Evolutionary conservation across 1,140 invertebrate genomes (phyloP), one percentile per base, ranked within the genome.

Genomic region (Hypothenemus hampei): DNA sequence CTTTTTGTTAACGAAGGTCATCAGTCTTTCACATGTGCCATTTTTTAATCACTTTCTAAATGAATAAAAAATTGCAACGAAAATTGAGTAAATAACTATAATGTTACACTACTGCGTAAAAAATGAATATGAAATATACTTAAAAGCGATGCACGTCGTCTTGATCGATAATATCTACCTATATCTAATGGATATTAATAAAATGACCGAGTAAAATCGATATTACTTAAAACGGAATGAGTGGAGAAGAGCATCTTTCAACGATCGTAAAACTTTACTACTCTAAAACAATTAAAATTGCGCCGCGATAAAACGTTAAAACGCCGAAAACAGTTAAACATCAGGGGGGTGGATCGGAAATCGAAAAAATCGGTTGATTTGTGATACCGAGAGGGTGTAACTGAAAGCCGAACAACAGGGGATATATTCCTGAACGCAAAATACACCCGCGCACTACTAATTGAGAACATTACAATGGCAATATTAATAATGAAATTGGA

Each of bases 301-400:
- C 49, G 49, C 37, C 7, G 16, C 49, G 37, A 36, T 52, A 54
- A 47, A 54, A 36, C 51, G n/a, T 18, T 54, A 54, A 54, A 54
- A 54, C 43, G 51, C 41, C 39, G 44, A 54, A 45, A 54, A 47
- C 51, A 54, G 41, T 47, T 45, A 37, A 45, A 21, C 51, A 47
- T 54, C 39, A n/a, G n/a, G 48, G 51, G 51, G 44, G 51, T 36
- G 51, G 26, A 47, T 52, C 49, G 49, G 21, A 45, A 54, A 54
- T 54, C 51, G 51, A 54, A 54, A 54, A 54, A 54, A 54, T 54
- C 43, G 43, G 41, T 54, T 54, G 51, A 54, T 54, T 54, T 54
- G 51, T 54, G 41, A 54, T 47, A 20, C 20, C 13, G 21, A 43
- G 33, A 39, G 49, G 49, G 49, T 52, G 37, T 43, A 43, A 52